These are phyloP conservation scores for Ranitomeya variabilis DNA, from an alignment of 2,113 vertebrate species.

Conservation along the genomic window DNA sequence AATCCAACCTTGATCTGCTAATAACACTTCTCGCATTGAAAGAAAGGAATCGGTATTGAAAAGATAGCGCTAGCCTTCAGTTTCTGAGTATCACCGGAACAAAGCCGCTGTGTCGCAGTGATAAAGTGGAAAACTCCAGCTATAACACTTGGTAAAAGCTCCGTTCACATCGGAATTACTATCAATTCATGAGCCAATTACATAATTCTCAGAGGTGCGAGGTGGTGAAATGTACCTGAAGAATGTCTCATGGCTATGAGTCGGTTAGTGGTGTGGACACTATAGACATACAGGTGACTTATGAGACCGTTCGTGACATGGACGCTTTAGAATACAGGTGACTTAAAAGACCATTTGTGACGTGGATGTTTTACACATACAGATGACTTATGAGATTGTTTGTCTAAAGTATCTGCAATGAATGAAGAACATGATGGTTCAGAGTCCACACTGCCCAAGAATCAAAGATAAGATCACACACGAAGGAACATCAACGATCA, in stretches of 20 bases:
- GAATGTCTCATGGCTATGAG: neutral
- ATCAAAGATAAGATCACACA: too few relatives aligned
- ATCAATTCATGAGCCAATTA: neutral
- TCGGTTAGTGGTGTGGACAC: neutral
- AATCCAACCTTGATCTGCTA: conserved; percentile 21
- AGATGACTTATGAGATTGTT: neutral
- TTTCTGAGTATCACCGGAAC: neutral
- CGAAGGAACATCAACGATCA: too few relatives aligned
- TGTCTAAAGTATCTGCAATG: too few relatives aligned
- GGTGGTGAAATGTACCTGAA: neutral
- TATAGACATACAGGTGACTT: neutral
- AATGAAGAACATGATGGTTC: too few relatives aligned
- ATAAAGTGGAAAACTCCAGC: neutral
- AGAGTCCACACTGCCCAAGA: too few relatives aligned
- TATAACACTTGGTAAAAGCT: neutral
- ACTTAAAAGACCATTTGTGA: too few relatives aligned
- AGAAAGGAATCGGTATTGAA: conserved; percentile 7
- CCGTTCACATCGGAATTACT: neutral
- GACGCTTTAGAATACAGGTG: neutral
- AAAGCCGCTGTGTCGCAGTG: neutral
- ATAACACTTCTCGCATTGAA: neutral
- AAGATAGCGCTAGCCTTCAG: neutral
- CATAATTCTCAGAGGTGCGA: neutral
- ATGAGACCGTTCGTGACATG: too few relatives aligned
- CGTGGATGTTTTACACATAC: too few relatives aligned